Percentiles rank a stretch among this genome's conserved stretches.
Conservation (phyloP, 2,113 vertebrate species). For the Tretioscincus oriximinensis region DNA sequence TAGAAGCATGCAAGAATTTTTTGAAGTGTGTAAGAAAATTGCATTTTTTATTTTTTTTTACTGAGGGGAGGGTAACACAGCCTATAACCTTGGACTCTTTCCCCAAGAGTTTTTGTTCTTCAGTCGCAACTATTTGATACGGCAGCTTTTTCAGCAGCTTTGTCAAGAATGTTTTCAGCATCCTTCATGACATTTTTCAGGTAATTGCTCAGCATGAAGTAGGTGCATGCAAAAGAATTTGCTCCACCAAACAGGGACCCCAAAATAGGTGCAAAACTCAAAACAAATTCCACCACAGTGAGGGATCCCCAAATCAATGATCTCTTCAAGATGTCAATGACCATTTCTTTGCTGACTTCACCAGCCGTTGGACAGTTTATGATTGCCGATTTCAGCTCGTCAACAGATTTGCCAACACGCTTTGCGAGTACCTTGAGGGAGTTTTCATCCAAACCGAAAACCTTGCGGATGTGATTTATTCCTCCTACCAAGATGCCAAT, state of each 20-base stretch:
- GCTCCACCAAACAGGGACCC: neutral
- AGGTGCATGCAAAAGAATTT: neutral
- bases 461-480: neutral
- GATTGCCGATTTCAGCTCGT: neutral
- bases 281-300: neutral
- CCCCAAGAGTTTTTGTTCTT: neutral
- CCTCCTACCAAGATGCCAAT: neutral
- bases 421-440: neutral
- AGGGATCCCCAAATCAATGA: neutral
- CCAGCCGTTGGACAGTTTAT: neutral
- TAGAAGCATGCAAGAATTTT: no score
- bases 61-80: no score
- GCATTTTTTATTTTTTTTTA: no score
- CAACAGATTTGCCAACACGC: neutral
- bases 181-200: neutral
- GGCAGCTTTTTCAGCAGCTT: neutral
- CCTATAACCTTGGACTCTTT: no score
- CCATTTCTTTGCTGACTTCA: neutral
- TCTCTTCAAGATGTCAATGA: neutral
- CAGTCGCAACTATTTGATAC: no score
- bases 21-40: no score
- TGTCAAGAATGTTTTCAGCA: neutral
- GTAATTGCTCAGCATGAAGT: neutral
- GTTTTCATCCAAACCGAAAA: neutral
- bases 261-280: neutral